These are phyloP conservation scores for Acronicta psi DNA, from an alignment of 2,888 invertebrate species.

Conservation along the genomic window DNA sequence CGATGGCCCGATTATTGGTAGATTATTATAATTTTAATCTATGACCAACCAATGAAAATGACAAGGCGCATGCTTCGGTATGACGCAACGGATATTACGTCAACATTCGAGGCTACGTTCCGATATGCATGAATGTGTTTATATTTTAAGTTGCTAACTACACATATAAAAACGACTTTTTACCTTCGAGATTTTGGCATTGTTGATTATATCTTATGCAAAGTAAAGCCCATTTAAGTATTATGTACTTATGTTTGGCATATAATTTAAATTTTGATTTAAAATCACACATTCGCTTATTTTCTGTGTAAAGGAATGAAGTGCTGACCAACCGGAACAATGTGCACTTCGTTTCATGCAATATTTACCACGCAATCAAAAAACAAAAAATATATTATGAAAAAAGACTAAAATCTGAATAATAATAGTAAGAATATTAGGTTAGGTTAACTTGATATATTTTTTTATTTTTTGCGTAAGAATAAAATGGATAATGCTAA, in stretches of 20 bases:
- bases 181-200: no score
- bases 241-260: not conserved
- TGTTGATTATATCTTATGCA: no score
- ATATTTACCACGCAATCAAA: slow-evolving; percentile 10
- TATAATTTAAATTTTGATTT: not conserved
- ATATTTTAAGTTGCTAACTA: not conserved
- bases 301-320: slow-evolving; percentile 39
- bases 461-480: no score
- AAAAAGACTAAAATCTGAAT: no score
- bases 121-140: slow-evolving; percentile 7
- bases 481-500: no score
- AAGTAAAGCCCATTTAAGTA: not conserved
- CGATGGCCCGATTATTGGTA: slow-evolving; percentile 81
- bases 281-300: not conserved
- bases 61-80: slow-evolving; percentile 89
- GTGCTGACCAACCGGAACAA: slow-evolving; percentile 34
- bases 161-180: no score
- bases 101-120: slow-evolving; percentile 68
- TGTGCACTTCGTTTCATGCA: slow-evolving; percentile 23
- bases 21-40: slow-evolving; percentile 85
- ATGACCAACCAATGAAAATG: slow-evolving; percentile 87
- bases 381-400: slow-evolving; percentile 1
- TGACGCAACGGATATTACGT: slow-evolving; percentile 91
- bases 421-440: no score
- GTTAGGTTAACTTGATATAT: no score